Percentiles rank a stretch among this genome's conserved stretches.
phyloP scores from a whole-genome alignment of 2,888 invertebrate species.

The Xylota sylvarum region DNA sequence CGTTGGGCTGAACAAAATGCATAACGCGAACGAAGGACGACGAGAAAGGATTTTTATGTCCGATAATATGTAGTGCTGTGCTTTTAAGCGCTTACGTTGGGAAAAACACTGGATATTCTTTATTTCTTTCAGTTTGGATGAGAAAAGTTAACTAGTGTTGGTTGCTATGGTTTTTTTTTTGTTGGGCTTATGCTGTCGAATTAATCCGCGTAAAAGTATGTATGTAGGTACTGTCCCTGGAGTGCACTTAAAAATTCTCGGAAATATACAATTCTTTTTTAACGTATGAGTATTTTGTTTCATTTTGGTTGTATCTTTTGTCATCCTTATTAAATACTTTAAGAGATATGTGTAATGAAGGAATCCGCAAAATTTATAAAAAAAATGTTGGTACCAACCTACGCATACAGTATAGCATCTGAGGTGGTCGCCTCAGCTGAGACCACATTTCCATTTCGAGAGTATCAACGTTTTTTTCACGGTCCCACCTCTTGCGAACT shows the following conservation, averaged over 20 bases:
- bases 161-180: neutral
- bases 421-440: too few relatives aligned
- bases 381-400: too few relatives aligned
- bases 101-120: constrained; percentile 3
- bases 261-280: too few relatives aligned
- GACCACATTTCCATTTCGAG: too few relatives aligned
- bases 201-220: neutral
- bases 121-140: constrained; percentile 9
- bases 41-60: constrained; percentile 1
- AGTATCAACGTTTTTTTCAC: too few relatives aligned
- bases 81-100: constrained; percentile 21
- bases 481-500: too few relatives aligned
- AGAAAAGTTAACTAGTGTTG: constrained; percentile 4
- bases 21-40: constrained; percentile 12
- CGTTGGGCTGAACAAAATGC: constrained; percentile 20
- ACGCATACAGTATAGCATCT: too few relatives aligned
- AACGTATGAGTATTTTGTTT: too few relatives aligned
- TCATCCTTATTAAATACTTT: too few relatives aligned
- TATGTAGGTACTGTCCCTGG: neutral
- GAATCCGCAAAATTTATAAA: too few relatives aligned
- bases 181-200: neutral
- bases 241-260: neutral
- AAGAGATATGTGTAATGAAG: too few relatives aligned
- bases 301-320: too few relatives aligned
- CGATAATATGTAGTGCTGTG: constrained; percentile 9